These are phyloP conservation scores for Ictidomys tridecemlineatus DNA, from an alignment of 2,113 vertebrate species.

Conservation along the genomic window DNA sequence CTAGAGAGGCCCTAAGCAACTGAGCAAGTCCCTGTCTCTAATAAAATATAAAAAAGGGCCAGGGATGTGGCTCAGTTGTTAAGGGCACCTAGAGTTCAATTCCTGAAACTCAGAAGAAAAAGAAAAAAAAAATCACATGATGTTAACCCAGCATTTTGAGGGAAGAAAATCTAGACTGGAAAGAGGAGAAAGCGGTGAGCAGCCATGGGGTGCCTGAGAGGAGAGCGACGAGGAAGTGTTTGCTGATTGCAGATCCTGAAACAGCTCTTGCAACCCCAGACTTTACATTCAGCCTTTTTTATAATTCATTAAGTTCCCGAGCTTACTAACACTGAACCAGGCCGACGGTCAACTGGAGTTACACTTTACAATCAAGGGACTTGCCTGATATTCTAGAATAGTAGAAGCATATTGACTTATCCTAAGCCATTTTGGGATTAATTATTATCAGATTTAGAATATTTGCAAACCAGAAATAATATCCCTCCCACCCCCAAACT, in stretches of 20 bases:
- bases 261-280: neutral
- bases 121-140: neutral
- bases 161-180: neutral
- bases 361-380: neutral
- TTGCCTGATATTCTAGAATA: neutral
- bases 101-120: too few species aligned
- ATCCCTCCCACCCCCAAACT: neutral
- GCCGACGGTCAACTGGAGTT: neutral
- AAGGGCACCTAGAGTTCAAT: too few species aligned
- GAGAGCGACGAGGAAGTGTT: neutral
- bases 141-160: neutral
- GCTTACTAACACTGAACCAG: neutral
- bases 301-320: neutral
- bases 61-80: too few species aligned
- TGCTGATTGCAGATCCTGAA: neutral
- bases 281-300: neutral
- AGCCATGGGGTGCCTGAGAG: neutral
- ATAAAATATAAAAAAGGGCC: too few species aligned
- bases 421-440: neutral
- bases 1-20: too few species aligned
- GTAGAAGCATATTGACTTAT: neutral
- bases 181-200: neutral
- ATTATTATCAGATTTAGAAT: neutral
- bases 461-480: neutral
- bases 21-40: too few species aligned